Evolutionary conservation across 2,888 invertebrate species (phyloP).

Genomic region (Hydropsyche betteni): DNA sequence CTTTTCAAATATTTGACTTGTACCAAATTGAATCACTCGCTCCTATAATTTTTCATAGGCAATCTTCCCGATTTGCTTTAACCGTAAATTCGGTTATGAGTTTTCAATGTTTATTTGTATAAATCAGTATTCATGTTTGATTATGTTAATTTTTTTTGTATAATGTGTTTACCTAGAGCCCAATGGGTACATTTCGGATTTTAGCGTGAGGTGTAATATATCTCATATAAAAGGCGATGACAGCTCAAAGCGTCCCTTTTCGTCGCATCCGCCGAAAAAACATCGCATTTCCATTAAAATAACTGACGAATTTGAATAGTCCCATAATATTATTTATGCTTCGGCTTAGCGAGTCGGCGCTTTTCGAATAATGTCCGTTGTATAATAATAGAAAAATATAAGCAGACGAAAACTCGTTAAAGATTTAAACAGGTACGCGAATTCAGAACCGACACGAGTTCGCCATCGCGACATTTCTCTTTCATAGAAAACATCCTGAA

Average conservation of each 20-base stretch:
- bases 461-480: conserved; percentile 32
- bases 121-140: no score
- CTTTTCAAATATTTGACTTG: conserved; percentile 8
- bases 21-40: no score
- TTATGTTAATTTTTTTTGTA: no score
- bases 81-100: no score
- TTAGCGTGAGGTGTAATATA: not conserved
- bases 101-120: no score
- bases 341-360: no score
- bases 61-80: no score
- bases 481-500: not conserved
- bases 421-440: not conserved
- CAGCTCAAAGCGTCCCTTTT: conserved; percentile 11
- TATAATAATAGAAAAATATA: no score
- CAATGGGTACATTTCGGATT: no score
- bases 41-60: no score
- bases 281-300: conserved; percentile 44
- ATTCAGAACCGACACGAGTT: not conserved
- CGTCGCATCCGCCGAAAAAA: conserved; percentile 22
- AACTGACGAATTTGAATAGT: conserved; percentile 23
- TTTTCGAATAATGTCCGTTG: no score
- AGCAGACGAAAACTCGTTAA: not conserved
- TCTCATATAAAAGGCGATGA: not conserved
- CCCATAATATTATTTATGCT: conserved; percentile 11
- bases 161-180: no score